Conservation (phyloP, 2,797 vertebrate genomes). For the Rhadinocentrus ornatus region DNA sequence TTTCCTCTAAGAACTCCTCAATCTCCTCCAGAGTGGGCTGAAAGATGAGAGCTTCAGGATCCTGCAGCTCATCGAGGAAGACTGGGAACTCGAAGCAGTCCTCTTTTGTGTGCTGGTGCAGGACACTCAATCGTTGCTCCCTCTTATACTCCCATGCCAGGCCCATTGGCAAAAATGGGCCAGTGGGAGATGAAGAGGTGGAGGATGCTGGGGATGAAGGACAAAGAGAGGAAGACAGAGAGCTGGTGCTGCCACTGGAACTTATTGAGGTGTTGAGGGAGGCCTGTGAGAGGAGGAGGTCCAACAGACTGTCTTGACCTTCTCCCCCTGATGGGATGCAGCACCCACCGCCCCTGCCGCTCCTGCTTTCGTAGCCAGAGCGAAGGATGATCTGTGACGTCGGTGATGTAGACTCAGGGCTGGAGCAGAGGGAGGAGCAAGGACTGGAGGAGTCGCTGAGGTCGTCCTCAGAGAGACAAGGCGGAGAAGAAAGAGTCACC, state of each 20-base stretch:
- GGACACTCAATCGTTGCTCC: constrained; percentile 69
- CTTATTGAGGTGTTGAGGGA: constrained; percentile 76
- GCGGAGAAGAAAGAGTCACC: constrained; percentile 59
- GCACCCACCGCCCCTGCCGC: constrained; percentile 81
- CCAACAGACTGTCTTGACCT: constrained; percentile 92
- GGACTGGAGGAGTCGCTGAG: constrained; percentile 93
- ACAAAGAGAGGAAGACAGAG: constrained; percentile 51
- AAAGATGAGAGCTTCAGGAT: constrained; percentile 86
- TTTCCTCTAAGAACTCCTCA: constrained; percentile 97
- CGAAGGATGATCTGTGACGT: constrained; percentile 42
- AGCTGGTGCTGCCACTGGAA: constrained; percentile 42
- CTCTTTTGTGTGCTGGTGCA: constrained; percentile 83
- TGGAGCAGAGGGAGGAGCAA: constrained; percentile 89
- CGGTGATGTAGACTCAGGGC: constrained; percentile 86
- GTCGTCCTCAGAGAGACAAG: constrained; percentile 90
- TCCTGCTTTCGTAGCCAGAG: constrained; percentile 77
- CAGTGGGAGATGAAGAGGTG: constrained; percentile 51
- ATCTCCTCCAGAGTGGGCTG: constrained; percentile 98
- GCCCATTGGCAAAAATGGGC: constrained; percentile 69
- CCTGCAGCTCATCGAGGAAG: constrained; percentile 86
- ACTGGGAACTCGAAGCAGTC: constrained; percentile 90
- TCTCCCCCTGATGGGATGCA: constrained; percentile 84
- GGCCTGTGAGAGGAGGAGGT: constrained; percentile 92
- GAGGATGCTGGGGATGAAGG: constrained; percentile 71
- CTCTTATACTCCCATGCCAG: constrained; percentile 86